Percentiles rank a stretch among this genome's conserved stretches.
These are phyloP conservation scores for Scomber japonicus DNA, from an alignment of 2,113 vertebrate species.

Conservation along the genomic window DNA sequence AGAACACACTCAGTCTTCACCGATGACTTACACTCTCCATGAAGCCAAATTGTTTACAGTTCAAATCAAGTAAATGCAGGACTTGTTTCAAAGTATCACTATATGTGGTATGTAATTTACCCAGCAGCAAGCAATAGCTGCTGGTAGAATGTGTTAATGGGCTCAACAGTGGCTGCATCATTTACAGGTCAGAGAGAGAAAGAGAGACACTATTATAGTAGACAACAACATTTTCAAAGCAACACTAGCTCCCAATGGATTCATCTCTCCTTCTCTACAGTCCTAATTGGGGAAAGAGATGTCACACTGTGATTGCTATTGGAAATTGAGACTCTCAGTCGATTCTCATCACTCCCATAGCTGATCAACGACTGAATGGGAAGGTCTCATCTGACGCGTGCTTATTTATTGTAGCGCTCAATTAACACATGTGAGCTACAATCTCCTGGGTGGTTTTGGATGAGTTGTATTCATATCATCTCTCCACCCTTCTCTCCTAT, in stretches of 20 bases:
- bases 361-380: slow-evolving; percentile 62
- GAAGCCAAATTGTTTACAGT: slow-evolving; percentile 22
- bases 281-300: slow-evolving; percentile 75
- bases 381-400: slow-evolving; percentile 68
- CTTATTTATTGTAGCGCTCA: slow-evolving; percentile 73
- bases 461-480: slow-evolving; percentile 38
- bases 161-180: slow-evolving; percentile 45
- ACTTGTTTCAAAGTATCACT: slow-evolving; percentile 37
- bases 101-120: slow-evolving; percentile 49
- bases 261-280: slow-evolving; percentile 56
- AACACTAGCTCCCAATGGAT: slow-evolving; percentile 67
- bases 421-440: slow-evolving; percentile 66
- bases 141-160: slow-evolving; percentile 47
- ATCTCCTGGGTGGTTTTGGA: slow-evolving; percentile 57
- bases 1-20: slow-evolving; percentile 4
- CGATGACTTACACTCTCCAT: background rate
- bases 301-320: slow-evolving; percentile 77
- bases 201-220: slow-evolving; percentile 64
- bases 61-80: slow-evolving; percentile 39
- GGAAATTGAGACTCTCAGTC: slow-evolving; percentile 75
- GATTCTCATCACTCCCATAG: slow-evolving; percentile 77
- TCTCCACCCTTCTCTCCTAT: slow-evolving; percentile 1
- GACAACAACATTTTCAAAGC: slow-evolving; percentile 73
- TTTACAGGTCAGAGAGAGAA: slow-evolving; percentile 67
- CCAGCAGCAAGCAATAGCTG: slow-evolving; percentile 35